Evolutionary conservation across 2,888 invertebrate species (phyloP).

Genomic region (Euplexia lucipara): DNA sequence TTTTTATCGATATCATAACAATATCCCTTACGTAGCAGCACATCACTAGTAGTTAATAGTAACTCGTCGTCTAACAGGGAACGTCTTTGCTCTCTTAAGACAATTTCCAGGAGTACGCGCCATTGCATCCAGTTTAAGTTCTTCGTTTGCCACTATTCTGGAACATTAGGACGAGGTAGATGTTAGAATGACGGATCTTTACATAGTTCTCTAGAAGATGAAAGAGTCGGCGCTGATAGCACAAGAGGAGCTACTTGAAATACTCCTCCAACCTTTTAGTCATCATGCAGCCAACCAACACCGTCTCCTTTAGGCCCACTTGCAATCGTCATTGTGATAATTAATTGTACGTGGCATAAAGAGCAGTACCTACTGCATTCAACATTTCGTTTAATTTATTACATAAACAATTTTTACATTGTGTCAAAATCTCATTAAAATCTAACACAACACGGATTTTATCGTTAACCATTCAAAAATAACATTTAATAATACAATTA

Average conservation of each 20-base stretch:
- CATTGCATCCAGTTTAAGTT: slow-evolving; percentile 82
- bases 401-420: too few relatives aligned
- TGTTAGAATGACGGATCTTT: slow-evolving; percentile 19
- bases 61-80: slow-evolving; percentile 80
- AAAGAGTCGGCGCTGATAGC: neutral
- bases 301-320: too few relatives aligned
- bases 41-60: slow-evolving; percentile 85
- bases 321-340: too few relatives aligned
- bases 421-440: too few relatives aligned
- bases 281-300: too few relatives aligned
- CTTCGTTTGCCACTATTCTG: slow-evolving; percentile 69
- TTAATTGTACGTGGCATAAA: too few relatives aligned
- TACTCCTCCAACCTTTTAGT: neutral
- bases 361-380: too few relatives aligned
- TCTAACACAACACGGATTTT: too few relatives aligned
- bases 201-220: neutral
- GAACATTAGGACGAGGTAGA: slow-evolving; percentile 40
- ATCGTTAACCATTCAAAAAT: too few relatives aligned
- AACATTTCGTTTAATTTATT: too few relatives aligned
- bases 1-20: slow-evolving; percentile 37
- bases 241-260: too few relatives aligned
- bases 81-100: slow-evolving; percentile 87
- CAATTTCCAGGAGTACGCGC: slow-evolving; percentile 84
- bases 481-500: too few relatives aligned
- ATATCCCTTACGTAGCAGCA: slow-evolving; percentile 1